Evolutionary conservation across 2,797 vertebrate genomes (phyloP).

Genomic region (Sciurus carolinensis): DNA sequence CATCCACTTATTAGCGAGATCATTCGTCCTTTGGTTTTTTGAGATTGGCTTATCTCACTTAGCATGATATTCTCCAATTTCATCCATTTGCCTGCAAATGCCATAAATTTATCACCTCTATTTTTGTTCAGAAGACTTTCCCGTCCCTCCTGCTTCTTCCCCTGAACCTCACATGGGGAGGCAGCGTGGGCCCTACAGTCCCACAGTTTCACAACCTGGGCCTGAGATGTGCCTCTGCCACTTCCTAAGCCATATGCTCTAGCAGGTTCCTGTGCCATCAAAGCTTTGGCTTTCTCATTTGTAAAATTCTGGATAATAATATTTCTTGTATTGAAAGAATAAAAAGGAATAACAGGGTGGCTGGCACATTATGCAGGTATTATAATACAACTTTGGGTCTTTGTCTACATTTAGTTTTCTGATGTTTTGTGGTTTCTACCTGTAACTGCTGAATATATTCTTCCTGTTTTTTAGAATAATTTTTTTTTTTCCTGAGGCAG

Average conservation of each 20-base stretch:
- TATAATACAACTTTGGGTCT: neutral
- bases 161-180: neutral
- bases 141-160: neutral
- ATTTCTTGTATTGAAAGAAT: conserved; percentile 24
- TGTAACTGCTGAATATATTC: conserved; percentile 36
- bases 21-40: no score
- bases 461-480: conserved; percentile 34
- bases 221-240: rapidly evolving
- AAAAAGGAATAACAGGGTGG: neutral
- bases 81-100: no score
- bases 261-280: neutral
- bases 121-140: neutral
- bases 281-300: neutral
- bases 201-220: neutral
- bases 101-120: neutral
- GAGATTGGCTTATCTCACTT: no score
- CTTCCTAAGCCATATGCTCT: neutral
- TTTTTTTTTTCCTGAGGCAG: neutral
- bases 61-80: no score
- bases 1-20: no score
- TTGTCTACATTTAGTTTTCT: conserved; percentile 25
- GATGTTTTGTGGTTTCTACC: conserved; percentile 36
- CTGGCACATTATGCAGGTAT: neutral
- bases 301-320: conserved; percentile 1
- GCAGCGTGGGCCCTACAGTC: neutral